phyloP scores from a whole-genome alignment of 1,140 invertebrate genomes.

The Amphibalanus amphitrite region DNA sequence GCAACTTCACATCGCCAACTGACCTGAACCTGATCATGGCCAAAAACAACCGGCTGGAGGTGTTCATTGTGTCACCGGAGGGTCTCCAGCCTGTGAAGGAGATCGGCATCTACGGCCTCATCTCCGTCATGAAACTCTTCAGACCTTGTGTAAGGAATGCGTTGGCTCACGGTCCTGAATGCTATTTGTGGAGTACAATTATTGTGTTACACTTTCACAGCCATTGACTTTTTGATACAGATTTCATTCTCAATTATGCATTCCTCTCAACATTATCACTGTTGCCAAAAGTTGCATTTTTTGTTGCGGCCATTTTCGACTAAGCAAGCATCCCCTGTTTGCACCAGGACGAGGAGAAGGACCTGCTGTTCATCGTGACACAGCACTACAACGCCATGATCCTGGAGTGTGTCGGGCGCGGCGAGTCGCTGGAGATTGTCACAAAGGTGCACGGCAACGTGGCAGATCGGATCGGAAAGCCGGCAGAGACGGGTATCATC shows the following conservation, averaged over 20 bases:
- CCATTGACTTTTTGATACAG: too few relatives aligned
- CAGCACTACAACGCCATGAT: conserved; percentile 92
- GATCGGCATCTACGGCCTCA: conserved; percentile 86
- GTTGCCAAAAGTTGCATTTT: too few relatives aligned
- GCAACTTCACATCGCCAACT: conserved; percentile 84
- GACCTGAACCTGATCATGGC: conserved; percentile 92
- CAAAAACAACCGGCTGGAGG: conserved; percentile 86
- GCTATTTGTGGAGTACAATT: too few relatives aligned
- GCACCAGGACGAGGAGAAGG: conserved; percentile 70
- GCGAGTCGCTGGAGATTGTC: conserved; percentile 69
- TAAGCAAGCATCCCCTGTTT: too few relatives aligned
- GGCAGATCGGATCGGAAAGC: conserved; percentile 68
- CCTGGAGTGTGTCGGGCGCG: conserved; percentile 64
- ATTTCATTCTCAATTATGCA: too few relatives aligned
- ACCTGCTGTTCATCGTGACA: conserved; percentile 86
- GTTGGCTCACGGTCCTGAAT: conserved; percentile 1
- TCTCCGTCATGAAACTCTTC: conserved; percentile 87
- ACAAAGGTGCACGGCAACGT: conserved; percentile 95
- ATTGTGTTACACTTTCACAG: too few relatives aligned
- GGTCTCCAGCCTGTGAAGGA: conserved; percentile 87
- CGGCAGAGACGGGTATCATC: conserved; percentile 83
- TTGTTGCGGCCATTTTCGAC: too few relatives aligned
- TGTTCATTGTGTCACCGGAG: conserved; percentile 91
- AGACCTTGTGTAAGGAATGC: conserved; percentile 54
- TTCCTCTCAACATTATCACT: too few relatives aligned